phyloP scores from a whole-genome alignment of 2,797 vertebrate genomes.

The Mus spretus region DNA sequence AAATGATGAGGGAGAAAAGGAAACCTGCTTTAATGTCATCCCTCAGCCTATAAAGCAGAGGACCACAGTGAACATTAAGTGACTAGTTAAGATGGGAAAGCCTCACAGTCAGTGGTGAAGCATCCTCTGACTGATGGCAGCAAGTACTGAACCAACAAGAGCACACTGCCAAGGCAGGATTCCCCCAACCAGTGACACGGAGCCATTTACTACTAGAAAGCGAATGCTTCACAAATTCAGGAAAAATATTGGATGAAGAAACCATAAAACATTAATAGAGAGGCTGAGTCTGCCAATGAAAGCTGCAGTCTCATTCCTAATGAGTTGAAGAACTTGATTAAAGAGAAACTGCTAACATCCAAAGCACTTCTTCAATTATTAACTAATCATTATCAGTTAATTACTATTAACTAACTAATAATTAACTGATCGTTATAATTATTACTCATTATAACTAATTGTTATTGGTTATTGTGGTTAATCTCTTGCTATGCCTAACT shows the following conservation, averaged over 20 bases:
- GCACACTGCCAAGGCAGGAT: not conserved
- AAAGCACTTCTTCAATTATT: slow-evolving; percentile 34
- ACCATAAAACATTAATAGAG: not conserved
- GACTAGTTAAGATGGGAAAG: not conserved
- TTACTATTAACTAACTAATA: slow-evolving; percentile 36
- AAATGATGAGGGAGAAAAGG: not conserved
- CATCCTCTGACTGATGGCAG: not conserved
- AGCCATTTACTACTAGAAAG: not conserved
- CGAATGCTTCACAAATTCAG: not conserved
- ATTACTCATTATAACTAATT: slow-evolving; percentile 34
- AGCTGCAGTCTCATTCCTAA: not conserved
- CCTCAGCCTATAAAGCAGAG: not conserved
- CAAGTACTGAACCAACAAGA: not conserved
- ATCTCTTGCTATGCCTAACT: not conserved
- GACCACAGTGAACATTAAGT: not conserved
- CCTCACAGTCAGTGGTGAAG: not conserved
- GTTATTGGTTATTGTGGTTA: not conserved
- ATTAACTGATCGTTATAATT: slow-evolving; percentile 34
- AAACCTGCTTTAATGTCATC: not conserved
- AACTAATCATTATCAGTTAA: not conserved
- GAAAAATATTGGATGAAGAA: not conserved
- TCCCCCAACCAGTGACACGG: not conserved
- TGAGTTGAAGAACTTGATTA: slow-evolving; percentile 32
- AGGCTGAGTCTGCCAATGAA: not conserved
- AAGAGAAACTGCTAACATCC: not conserved